A percentile compares a stretch with the other conserved stretches of the same genome.
These are phyloP conservation scores for Apis florea DNA, from an alignment of 1,140 invertebrate genomes.

Conservation along the genomic window DNA sequence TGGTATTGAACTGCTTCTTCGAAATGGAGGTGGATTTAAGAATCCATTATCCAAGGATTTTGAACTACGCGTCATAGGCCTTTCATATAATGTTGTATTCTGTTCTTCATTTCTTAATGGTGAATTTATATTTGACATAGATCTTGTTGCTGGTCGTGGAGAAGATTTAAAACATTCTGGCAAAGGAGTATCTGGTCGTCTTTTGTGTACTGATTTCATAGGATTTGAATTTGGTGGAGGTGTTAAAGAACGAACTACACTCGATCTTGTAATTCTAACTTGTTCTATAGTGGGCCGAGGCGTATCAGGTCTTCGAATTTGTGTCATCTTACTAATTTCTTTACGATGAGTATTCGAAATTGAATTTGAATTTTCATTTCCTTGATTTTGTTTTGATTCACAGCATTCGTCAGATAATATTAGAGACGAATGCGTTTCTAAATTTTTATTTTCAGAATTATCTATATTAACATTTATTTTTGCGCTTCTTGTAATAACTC, in stretches of 20 bases:
- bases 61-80: slow-evolving; percentile 57
- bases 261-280: slow-evolving; percentile 54
- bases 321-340: slow-evolving; percentile 16
- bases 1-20: slow-evolving; percentile 58
- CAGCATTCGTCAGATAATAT: not conserved
- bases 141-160: slow-evolving; percentile 56
- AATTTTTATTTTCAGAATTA: slow-evolving; percentile 11
- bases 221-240: not conserved
- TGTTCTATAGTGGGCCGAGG: slow-evolving; percentile 33
- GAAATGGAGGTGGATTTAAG: slow-evolving; percentile 34
- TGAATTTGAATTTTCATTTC: not conserved
- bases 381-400: slow-evolving; percentile 28
- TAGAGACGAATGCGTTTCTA: not conserved
- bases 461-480: slow-evolving; percentile 11
- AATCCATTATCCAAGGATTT: slow-evolving; percentile 62
- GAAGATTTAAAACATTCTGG: slow-evolving; percentile 35
- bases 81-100: slow-evolving; percentile 34
- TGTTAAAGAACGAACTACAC: slow-evolving; percentile 22
- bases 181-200: slow-evolving; percentile 68
- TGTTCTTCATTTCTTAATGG: slow-evolving; percentile 33
- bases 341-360: not conserved
- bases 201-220: slow-evolving; percentile 39
- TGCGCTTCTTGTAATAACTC: slow-evolving; percentile 1
- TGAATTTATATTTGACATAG: slow-evolving; percentile 24
- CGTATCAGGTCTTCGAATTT: slow-evolving; percentile 29